Base-by-base conservation (phyloP, 2,113 vertebrate genomes). In the Diglossa brunneiventris region DNA sequence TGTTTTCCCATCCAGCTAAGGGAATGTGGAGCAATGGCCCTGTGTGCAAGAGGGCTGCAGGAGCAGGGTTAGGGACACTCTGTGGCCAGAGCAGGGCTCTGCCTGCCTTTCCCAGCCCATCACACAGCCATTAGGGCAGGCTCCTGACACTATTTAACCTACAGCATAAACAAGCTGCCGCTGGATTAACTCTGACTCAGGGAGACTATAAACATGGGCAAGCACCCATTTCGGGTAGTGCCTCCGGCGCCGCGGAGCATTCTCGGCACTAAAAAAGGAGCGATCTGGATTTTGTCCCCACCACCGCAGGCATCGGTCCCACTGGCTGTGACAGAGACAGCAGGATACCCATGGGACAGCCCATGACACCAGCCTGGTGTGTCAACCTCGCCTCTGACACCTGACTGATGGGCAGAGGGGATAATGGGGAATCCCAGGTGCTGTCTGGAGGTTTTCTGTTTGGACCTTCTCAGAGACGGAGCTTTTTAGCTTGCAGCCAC, bases 181-280 rank as follows among this genome's bases (percentile, higher is more conserved):
- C 64, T 95, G 92, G 92, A 93, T 95, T 92, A 63, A 63, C 83
- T 95, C 75, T 31, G 87, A 52, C 66, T 94, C 63, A 16, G 72
- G 64, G 50, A 95, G 19, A 83, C 59, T 87, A 11, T 95, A 95
- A 97, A 97, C 93, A 94, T 0, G 55, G 87, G 59, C 6, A 9
- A 67, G 77, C 28, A 64, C 81, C 89, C 91, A 90, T 94, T 83
- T 62, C 5, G 80, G 80, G 91, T 58, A 63, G 79, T 0, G 33
- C 39, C 92, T 20, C 81, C 4, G 3, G 70, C 18, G 0, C 47
- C 14, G 2, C 7, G 1, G 70, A 69, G 72, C 42, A 0, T 83
- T 94, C 80, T 46, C 1, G 17, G 80, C 7, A 17, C 96, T 96
- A 93, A 96, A 96, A 96, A 96, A 97, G 95, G 94, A 96, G 93